Conservation (phyloP, 2,888 invertebrate genomes). For the Eurytoma californica region DNA sequence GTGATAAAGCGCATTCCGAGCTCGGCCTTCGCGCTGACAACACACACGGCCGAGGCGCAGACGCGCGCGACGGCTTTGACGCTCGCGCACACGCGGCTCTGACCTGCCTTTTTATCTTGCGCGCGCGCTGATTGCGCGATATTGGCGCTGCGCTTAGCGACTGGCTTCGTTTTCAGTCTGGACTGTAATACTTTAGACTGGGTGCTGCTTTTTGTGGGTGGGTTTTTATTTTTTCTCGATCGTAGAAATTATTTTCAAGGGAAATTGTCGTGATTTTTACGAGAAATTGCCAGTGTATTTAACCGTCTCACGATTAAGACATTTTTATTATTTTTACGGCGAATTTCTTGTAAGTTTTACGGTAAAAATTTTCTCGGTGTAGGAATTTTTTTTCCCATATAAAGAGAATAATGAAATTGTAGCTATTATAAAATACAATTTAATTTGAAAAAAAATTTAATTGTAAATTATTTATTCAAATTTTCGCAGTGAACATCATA, state of each 20-base stretch:
- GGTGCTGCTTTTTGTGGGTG: no score
- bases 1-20: slow-evolving; percentile 63
- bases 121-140: not conserved
- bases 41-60: slow-evolving; percentile 37
- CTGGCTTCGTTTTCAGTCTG: no score
- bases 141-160: no score
- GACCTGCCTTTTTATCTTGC: not conserved
- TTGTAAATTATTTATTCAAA: no score
- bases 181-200: no score
- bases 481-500: no score
- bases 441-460: not conserved
- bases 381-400: not conserved
- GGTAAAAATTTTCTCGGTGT: no score
- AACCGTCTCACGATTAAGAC: no score
- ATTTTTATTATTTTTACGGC: no score
- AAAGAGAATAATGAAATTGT: not conserved
- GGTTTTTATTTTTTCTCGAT: no score
- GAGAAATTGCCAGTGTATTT: not conserved
- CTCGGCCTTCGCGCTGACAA: slow-evolving; percentile 60
- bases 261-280: not conserved
- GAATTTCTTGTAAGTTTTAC: no score
- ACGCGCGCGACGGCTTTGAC: not conserved
- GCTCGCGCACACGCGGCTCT: not conserved
- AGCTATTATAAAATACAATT: not conserved
- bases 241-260: not conserved